Conservation (phyloP, 2,113 vertebrate genomes). For the Saccopteryx bilineata region DNA sequence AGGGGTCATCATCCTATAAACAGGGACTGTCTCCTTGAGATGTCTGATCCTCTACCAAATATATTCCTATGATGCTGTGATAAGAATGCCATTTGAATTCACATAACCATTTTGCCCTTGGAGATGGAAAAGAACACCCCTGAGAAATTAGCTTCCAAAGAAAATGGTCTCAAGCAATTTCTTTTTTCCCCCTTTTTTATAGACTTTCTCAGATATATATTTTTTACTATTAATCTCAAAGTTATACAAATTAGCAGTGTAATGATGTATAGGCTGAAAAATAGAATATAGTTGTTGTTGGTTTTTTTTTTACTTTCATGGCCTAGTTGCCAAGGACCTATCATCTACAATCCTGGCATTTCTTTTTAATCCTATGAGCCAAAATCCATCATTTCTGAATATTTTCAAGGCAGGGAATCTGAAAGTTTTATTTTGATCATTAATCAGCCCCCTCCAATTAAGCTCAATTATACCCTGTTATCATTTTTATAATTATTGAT, state of each 20-base stretch:
- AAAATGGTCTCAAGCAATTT: constrained; percentile 70
- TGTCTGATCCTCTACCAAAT: constrained; percentile 62
- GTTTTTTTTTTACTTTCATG: constrained; percentile 57
- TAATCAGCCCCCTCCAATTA: constrained; percentile 89
- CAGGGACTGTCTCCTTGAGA: constrained; percentile 61
- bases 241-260: background rate
- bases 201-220: constrained; percentile 13
- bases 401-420: constrained; percentile 85
- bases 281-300: background rate
- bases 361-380: constrained; percentile 74
- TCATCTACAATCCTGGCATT: constrained; percentile 73
- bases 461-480: constrained; percentile 89
- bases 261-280: constrained; percentile 57
- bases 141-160: constrained; percentile 77
- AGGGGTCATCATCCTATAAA: constrained; percentile 65
- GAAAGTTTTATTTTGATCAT: constrained; percentile 88
- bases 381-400: constrained; percentile 85
- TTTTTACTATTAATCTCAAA: constrained; percentile 62
- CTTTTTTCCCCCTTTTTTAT: background rate
- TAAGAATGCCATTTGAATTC: constrained; percentile 81
- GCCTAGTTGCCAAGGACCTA: constrained; percentile 51
- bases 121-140: constrained; percentile 48
- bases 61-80: constrained; percentile 67
- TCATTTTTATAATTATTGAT: constrained; percentile 91
- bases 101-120: constrained; percentile 66